Evolutionary conservation across 2,797 vertebrate species (phyloP).

Genomic region (Tragelaphus eurycerus): DNA sequence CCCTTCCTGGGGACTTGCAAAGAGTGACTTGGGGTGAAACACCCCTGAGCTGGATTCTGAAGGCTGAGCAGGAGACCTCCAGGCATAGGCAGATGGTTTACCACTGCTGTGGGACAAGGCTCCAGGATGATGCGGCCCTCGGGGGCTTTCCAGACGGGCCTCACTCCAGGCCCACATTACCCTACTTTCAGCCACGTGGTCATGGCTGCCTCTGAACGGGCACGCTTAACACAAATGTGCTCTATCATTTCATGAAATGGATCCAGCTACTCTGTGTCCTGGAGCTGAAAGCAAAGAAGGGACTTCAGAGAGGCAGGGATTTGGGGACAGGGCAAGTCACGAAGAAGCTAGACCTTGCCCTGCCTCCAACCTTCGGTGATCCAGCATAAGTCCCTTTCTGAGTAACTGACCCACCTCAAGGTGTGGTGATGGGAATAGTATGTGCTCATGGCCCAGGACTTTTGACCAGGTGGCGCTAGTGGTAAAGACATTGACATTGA

Average conservation of each 20-base stretch:
- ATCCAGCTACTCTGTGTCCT: slow-evolving; percentile 61
- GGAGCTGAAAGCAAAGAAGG: slow-evolving; percentile 77
- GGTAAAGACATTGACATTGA: background rate
- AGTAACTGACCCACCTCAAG: background rate
- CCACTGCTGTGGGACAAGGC: background rate
- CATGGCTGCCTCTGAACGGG: background rate
- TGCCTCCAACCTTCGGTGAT: background rate
- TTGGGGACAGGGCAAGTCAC: slow-evolving; percentile 46
- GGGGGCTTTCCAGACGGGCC: background rate
- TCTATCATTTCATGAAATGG: slow-evolving; percentile 73
- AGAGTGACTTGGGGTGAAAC: background rate
- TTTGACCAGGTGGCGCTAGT: background rate
- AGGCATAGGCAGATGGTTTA: background rate
- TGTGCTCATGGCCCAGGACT: background rate
- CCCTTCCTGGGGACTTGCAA: background rate
- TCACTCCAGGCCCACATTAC: background rate
- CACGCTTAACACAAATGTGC: background rate
- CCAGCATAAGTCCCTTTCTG: background rate
- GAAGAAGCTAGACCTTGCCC: background rate
- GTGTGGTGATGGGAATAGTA: background rate
- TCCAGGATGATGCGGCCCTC: rapidly evolving
- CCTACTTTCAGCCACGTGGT: background rate
- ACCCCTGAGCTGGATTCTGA: background rate
- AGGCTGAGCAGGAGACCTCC: background rate
- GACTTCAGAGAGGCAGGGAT: slow-evolving; percentile 64